Conservation (phyloP, 2,797 vertebrate species). For the Streptopelia turtur region DNA sequence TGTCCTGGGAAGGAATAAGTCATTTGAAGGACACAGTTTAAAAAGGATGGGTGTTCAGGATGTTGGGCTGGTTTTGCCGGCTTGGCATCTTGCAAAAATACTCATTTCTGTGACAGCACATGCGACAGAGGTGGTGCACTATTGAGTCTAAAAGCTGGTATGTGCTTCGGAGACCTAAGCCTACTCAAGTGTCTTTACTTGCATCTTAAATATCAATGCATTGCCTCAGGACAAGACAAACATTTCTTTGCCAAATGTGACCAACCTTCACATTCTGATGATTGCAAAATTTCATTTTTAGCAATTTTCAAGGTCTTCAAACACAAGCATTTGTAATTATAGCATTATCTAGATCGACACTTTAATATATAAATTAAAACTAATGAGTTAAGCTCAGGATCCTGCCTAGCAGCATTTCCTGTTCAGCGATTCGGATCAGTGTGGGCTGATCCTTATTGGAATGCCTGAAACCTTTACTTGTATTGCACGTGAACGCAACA, state of each 20-base stretch:
- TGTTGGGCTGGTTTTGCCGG: neutral
- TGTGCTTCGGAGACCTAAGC: neutral
- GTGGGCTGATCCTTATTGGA: constrained; percentile 55
- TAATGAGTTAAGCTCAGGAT: constrained; percentile 13
- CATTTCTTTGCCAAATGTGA: neutral
- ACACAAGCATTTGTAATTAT: constrained; percentile 16
- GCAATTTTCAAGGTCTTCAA: neutral
- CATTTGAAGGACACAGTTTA: neutral
- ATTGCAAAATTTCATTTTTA: neutral
- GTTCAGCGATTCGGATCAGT: constrained; percentile 52
- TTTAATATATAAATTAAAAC: constrained; percentile 44
- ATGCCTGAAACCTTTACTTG: constrained; percentile 56
- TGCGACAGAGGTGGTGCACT: neutral
- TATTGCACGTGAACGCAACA: neutral
- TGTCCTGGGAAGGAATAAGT: neutral
- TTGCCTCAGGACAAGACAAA: neutral
- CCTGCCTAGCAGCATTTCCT: constrained; percentile 60
- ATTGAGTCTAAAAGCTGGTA: neutral
- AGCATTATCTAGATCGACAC: constrained; percentile 20
- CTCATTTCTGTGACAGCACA: neutral
- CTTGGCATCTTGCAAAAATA: neutral
- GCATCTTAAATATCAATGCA: neutral
- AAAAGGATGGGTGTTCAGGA: neutral
- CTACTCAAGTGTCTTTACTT: neutral
- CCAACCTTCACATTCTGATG: neutral